Percentiles rank a stretch among this genome's conserved stretches.
These are phyloP conservation scores for Nomada lathburiana DNA, from an alignment of 2,888 invertebrate species.

Conservation along the genomic window DNA sequence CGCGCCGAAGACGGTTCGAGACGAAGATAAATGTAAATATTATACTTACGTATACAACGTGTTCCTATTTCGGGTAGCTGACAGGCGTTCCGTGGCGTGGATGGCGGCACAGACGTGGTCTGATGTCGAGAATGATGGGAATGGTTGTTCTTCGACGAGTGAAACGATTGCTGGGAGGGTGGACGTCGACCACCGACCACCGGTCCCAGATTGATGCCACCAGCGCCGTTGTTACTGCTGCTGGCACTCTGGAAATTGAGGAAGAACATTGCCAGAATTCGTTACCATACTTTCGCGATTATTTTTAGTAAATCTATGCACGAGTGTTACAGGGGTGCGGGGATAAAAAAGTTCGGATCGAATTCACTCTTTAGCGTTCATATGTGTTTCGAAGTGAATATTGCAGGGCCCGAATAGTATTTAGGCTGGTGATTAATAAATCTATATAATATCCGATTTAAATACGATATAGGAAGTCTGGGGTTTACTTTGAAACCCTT, in stretches of 20 bases:
- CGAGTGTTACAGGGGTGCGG: too few species aligned
- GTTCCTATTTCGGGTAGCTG: constrained; percentile 74
- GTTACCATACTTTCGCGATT: not conserved
- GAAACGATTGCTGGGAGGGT: constrained; percentile 83
- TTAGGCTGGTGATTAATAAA: too few species aligned
- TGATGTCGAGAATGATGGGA: constrained; percentile 77
- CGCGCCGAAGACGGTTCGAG: too few species aligned
- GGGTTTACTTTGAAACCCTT: too few species aligned
- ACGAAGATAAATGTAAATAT: not conserved
- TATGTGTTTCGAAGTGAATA: too few species aligned
- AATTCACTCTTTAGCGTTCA: too few species aligned
- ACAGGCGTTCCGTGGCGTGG: constrained; percentile 73
- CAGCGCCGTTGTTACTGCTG: constrained; percentile 78
- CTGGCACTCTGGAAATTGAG: constrained; percentile 75
- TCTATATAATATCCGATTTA: too few species aligned
- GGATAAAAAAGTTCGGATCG: too few species aligned
- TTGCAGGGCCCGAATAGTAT: too few species aligned
- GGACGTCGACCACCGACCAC: constrained; percentile 78
- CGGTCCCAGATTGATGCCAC: constrained; percentile 73
- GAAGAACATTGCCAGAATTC: not conserved
- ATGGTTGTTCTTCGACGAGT: constrained; percentile 81
- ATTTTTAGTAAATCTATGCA: too few species aligned
- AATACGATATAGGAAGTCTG: too few species aligned
- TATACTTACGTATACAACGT: constrained; percentile 79
- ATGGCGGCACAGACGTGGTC: constrained; percentile 67